Conservation (phyloP, 2,797 vertebrate species). For the Halcyon badia region DNA sequence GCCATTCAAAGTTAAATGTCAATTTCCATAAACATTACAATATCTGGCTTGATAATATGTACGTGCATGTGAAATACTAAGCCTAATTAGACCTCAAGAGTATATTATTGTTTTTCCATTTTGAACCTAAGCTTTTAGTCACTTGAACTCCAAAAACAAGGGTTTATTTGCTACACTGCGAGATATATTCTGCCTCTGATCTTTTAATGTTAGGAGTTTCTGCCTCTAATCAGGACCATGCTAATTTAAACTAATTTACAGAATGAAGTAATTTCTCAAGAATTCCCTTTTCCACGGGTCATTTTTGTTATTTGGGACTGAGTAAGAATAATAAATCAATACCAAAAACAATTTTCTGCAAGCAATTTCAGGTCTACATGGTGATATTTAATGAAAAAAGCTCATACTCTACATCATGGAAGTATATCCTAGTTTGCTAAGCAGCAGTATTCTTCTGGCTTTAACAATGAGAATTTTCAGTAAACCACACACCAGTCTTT, state of each 20-base stretch:
- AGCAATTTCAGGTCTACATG: not conserved
- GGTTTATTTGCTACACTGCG: not conserved
- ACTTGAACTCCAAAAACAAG: slow-evolving; percentile 14
- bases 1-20: slow-evolving; percentile 72
- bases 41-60: slow-evolving; percentile 53
- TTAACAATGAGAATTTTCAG: not conserved
- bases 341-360: not conserved
- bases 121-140: slow-evolving; percentile 55
- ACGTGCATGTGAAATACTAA: slow-evolving; percentile 22
- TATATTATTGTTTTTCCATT: slow-evolving; percentile 26
- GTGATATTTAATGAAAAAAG: not conserved
- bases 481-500: not conserved
- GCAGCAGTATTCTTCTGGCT: not conserved
- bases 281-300: not conserved
- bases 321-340: not conserved
- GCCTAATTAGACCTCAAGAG: slow-evolving; percentile 70
- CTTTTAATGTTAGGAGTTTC: not conserved
- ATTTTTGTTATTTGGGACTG: not conserved
- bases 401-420: not conserved
- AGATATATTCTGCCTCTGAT: not conserved
- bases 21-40: slow-evolving; percentile 72
- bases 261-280: not conserved
- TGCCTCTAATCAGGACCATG: not conserved
- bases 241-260: slow-evolving; percentile 38
- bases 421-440: not conserved